These are phyloP conservation scores for Cyanistes caeruleus DNA, from an alignment of 2,113 vertebrate genomes.

Conservation along the genomic window DNA sequence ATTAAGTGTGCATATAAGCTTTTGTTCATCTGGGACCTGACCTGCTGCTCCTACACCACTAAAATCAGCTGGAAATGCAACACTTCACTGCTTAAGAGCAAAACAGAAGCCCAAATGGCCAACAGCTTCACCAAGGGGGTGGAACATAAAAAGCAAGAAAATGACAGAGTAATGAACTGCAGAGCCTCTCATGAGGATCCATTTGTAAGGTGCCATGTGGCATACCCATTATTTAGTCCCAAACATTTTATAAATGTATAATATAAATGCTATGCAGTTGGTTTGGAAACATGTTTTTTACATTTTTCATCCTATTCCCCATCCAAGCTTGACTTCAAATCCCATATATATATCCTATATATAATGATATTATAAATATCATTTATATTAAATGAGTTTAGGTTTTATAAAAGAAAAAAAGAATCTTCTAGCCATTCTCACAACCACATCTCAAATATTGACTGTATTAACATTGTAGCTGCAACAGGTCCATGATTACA, in stretches of 20 bases:
- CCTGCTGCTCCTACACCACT: neutral
- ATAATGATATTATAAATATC: no score
- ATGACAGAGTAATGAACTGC: neutral
- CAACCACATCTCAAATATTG: neutral
- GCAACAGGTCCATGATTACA: neutral
- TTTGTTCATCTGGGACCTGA: neutral
- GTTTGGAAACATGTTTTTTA: neutral
- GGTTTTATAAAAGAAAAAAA: neutral
- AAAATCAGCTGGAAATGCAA: neutral
- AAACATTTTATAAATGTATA: neutral
- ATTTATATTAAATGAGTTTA: neutral
- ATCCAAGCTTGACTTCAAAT: neutral
- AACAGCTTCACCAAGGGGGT: neutral
- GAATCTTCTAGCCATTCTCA: neutral
- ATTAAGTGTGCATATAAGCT: neutral
- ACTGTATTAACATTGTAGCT: neutral
- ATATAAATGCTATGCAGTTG: neutral
- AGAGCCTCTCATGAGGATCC: neutral
- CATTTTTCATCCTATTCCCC: neutral
- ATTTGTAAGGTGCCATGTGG: neutral
- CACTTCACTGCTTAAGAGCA: neutral
- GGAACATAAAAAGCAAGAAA: neutral
- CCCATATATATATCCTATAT: neutral
- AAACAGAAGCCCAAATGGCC: neutral
- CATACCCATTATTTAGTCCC: neutral